Evolutionary conservation across 2,797 vertebrate genomes (phyloP).

Genomic region (Myoxocephalus aenaeus): DNA sequence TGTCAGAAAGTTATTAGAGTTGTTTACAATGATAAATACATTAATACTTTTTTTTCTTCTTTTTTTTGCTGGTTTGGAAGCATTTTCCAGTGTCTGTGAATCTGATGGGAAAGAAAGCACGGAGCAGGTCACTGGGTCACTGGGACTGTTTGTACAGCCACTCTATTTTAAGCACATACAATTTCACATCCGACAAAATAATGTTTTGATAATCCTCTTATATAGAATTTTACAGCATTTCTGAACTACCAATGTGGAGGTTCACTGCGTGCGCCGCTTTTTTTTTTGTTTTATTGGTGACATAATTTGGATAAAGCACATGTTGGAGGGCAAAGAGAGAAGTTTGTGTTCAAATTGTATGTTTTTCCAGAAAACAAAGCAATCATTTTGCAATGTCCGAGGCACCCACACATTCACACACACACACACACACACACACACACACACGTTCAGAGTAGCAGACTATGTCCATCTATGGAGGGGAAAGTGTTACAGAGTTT

Average conservation of each 20-base stretch:
- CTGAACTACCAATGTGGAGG: slow-evolving; percentile 3
- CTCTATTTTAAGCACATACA: slow-evolving; percentile 33
- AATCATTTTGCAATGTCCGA: slow-evolving; percentile 28
- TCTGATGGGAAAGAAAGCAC: too few relatives aligned
- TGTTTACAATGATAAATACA: background rate
- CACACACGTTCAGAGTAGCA: slow-evolving; percentile 13
- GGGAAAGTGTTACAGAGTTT: slow-evolving; percentile 25
- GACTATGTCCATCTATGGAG: slow-evolving; percentile 72
- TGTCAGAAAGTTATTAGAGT: background rate
- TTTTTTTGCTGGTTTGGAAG: slow-evolving; percentile 5
- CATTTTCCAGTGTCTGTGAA: background rate
- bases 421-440: slow-evolving; percentile 11
- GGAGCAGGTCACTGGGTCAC: background rate
- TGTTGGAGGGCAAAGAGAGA: slow-evolving; percentile 7
- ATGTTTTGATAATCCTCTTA: slow-evolving; percentile 28
- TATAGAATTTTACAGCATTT: background rate
- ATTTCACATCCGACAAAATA: slow-evolving; percentile 16
- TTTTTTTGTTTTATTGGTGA: slow-evolving; percentile 24
- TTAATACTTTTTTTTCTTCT: background rate
- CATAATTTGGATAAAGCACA: slow-evolving; percentile 25
- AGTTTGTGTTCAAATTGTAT: slow-evolving; percentile 45
- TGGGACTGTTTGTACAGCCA: slow-evolving; percentile 28
- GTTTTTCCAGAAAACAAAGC: slow-evolving; percentile 70
- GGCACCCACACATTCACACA: slow-evolving; percentile 20
- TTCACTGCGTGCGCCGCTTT: slow-evolving; percentile 6